Evolutionary conservation across 1,140 invertebrate genomes (phyloP).

Genomic region (Aleiodes sp.): DNA sequence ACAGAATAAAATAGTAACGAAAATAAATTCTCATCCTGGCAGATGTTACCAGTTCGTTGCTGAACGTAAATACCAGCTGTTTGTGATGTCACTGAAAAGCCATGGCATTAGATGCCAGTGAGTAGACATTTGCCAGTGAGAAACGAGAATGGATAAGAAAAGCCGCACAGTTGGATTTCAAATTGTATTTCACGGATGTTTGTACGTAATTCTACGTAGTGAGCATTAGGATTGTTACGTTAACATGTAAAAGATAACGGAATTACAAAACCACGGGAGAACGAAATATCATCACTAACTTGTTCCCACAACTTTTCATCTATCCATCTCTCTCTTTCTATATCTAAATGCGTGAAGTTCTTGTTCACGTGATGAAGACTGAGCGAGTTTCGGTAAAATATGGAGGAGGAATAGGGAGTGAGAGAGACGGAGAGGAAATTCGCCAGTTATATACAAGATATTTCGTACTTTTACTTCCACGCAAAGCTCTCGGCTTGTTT

Average conservation of each 20-base stretch:
- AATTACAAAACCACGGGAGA: slow-evolving; percentile 33
- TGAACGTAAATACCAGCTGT: slow-evolving; percentile 7
- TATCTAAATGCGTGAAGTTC: not conserved
- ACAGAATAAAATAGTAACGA: not conserved
- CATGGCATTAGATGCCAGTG: not conserved
- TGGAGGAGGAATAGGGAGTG: too few species aligned
- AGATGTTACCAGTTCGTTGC: not conserved
- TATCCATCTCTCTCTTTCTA: not conserved
- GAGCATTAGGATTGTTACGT: slow-evolving; percentile 27
- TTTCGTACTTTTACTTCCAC: not conserved
- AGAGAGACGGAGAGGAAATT: not conserved
- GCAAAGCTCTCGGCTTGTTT: not conserved
- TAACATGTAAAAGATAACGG: slow-evolving; percentile 38
- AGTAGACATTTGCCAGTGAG: not conserved
- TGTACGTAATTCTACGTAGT: not conserved
- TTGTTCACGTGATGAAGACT: not conserved
- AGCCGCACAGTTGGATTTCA: not conserved
- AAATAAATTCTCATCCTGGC: slow-evolving; percentile 8
- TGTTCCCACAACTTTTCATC: not conserved
- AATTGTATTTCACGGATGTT: not conserved
- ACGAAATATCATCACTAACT: too few species aligned
- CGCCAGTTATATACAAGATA: not conserved
- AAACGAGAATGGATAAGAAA: slow-evolving; percentile 11
- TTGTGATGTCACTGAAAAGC: not conserved
- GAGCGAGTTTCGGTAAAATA: not conserved